Evolutionary conservation across 2,797 vertebrate genomes (phyloP).

Genomic region (Meda fulgida): DNA sequence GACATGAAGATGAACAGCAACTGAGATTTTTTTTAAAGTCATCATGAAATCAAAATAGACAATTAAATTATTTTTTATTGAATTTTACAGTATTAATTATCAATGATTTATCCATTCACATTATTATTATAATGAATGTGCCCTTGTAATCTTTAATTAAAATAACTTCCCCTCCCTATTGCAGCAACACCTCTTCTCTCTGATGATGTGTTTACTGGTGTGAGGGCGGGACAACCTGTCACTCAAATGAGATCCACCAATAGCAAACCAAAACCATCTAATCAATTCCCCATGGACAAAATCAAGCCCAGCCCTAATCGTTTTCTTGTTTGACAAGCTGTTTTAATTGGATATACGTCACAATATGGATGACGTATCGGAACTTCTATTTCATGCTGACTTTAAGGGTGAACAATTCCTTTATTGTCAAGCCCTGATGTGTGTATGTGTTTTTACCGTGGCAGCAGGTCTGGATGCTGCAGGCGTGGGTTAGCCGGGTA

Average conservation of each 20-base stretch:
- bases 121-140: neutral
- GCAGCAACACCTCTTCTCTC: neutral
- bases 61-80: neutral
- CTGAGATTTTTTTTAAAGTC: neutral
- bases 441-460: constrained; percentile 74
- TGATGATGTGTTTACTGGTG: neutral
- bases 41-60: neutral
- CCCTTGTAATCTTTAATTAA: neutral
- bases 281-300: neutral
- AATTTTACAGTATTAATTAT: neutral
- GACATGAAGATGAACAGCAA: neutral
- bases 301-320: neutral
- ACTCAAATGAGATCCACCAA: neutral
- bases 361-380: neutral
- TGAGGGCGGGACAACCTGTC: neutral
- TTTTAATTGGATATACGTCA: neutral
- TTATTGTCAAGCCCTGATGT: neutral
- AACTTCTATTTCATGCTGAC: neutral
- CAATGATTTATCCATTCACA: neutral
- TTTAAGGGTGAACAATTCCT: neutral
- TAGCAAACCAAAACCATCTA: neutral
- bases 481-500: constrained; percentile 73
- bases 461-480: constrained; percentile 81
- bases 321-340: neutral
- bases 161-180: neutral